phyloP scores from a whole-genome alignment of 2,888 invertebrate genomes.

The Melinopterus prodromus region DNA sequence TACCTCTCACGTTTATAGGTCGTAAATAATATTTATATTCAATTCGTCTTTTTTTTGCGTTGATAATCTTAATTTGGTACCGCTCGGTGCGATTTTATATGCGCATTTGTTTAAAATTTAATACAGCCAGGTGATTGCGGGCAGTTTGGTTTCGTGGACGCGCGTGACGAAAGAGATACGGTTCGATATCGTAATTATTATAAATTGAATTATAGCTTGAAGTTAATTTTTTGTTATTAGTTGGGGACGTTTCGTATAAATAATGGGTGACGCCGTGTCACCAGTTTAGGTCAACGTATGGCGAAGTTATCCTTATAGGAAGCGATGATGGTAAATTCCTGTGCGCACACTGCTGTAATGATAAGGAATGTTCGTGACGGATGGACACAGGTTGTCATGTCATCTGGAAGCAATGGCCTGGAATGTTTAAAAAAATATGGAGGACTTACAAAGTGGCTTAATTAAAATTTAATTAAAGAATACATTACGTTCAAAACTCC shows the following conservation, averaged over 20 bases:
- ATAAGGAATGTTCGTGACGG: background rate
- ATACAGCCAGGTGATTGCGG: background rate
- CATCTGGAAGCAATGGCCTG: too few relatives aligned
- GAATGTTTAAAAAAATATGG: too few relatives aligned
- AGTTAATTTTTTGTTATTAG: background rate
- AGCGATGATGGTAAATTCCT: background rate
- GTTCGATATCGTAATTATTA: background rate
- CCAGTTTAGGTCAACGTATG: background rate
- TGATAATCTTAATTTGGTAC: conserved; percentile 4
- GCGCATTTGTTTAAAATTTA: conserved; percentile 4
- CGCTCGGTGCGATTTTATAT: background rate
- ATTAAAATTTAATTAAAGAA: too few relatives aligned
- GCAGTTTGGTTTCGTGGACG: background rate
- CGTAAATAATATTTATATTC: conserved; percentile 25
- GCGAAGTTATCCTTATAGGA: background rate
- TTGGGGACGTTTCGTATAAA: background rate
- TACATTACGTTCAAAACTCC: too few relatives aligned
- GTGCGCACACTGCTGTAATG: background rate
- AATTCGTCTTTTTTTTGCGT: conserved; percentile 16
- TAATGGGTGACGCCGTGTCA: background rate
- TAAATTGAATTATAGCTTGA: background rate
- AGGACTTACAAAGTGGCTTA: too few relatives aligned
- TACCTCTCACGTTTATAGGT: conserved; percentile 5
- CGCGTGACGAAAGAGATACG: background rate
- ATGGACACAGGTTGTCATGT: too few relatives aligned